These are phyloP conservation scores for Diarsia rubi DNA, from an alignment of 2,888 invertebrate species.

Conservation along the genomic window DNA sequence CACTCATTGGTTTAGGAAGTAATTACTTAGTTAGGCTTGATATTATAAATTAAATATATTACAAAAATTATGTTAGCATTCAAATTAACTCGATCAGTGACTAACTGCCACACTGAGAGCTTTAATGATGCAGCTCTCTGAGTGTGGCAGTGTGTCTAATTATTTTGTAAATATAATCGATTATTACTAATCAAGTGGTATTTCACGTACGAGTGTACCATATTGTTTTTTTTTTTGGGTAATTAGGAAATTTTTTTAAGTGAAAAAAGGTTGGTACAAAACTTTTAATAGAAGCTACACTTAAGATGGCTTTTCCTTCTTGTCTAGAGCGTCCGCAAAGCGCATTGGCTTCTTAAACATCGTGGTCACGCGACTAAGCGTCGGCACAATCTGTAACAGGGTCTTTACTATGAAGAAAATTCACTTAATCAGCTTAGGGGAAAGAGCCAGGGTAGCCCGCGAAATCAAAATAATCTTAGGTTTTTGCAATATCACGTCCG, in stretches of 20 bases:
- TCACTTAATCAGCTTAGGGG: neutral
- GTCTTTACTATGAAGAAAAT: neutral
- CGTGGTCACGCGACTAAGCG: too few species aligned
- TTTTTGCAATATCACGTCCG: too few species aligned
- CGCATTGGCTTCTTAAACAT: neutral
- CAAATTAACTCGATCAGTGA: constrained; percentile 9
- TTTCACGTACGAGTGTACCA: neutral
- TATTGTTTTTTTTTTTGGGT: neutral
- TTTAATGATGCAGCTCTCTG: too few species aligned
- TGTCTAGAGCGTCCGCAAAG: neutral
- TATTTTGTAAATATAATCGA: constrained; percentile 3
- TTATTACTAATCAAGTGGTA: neutral
- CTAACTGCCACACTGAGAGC: too few species aligned
- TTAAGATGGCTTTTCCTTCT: neutral
- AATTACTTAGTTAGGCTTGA: constrained; percentile 35
- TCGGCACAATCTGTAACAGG: neutral
- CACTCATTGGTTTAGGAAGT: constrained; percentile 22
- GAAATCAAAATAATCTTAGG: too few species aligned
- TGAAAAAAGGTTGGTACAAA: neutral
- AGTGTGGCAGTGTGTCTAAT: too few species aligned
- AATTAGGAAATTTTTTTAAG: neutral
- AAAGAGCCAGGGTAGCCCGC: too few species aligned
- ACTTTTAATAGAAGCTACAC: neutral
- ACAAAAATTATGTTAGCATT: constrained; percentile 12
- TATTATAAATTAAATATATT: constrained; percentile 27